Conservation (phyloP, 2,113 vertebrate genomes). For the Nothobranchius kuhntae region DNA sequence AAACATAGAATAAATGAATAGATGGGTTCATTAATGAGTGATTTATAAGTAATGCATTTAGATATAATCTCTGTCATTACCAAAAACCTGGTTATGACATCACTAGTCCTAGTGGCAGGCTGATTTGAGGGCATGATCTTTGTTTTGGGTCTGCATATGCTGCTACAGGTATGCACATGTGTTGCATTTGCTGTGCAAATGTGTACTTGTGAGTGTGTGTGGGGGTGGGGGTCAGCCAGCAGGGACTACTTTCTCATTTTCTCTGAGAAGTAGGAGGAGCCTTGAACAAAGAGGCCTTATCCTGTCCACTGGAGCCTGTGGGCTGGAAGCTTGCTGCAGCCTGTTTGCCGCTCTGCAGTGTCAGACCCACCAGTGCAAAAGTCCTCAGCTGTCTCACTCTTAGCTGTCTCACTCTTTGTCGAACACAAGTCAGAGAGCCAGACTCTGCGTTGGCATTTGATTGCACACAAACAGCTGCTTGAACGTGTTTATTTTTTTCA, state of each 20-base stretch:
- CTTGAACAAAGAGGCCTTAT: conserved; percentile 92
- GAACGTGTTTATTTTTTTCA: neutral
- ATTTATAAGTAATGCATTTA: neutral
- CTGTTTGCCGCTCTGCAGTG: conserved; percentile 63
- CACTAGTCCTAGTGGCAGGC: neutral
- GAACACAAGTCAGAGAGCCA: conserved; percentile 21
- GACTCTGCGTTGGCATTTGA: conserved; percentile 7
- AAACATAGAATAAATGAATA: too few species aligned
- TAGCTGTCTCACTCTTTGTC: conserved; percentile 48
- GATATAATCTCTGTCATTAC: neutral
- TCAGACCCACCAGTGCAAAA: conserved; percentile 56
- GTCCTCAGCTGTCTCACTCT: conserved; percentile 57
- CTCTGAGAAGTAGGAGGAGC: conserved; percentile 82
- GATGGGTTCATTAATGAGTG: too few species aligned
- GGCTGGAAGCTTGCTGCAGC: conserved; percentile 82
- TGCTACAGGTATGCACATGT: conserved; percentile 39
- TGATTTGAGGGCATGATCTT: neutral
- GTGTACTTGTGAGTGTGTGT: conserved; percentile 31
- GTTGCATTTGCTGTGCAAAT: conserved; percentile 19
- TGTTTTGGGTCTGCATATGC: conserved; percentile 14
- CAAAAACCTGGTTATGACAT: neutral
- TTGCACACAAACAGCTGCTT: neutral
- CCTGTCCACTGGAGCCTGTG: conserved; percentile 79
- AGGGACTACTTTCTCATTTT: conserved; percentile 90
- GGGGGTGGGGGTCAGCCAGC: conserved; percentile 78